Conservation (phyloP, 2,797 vertebrate species). For the Sciurus carolinensis region DNA sequence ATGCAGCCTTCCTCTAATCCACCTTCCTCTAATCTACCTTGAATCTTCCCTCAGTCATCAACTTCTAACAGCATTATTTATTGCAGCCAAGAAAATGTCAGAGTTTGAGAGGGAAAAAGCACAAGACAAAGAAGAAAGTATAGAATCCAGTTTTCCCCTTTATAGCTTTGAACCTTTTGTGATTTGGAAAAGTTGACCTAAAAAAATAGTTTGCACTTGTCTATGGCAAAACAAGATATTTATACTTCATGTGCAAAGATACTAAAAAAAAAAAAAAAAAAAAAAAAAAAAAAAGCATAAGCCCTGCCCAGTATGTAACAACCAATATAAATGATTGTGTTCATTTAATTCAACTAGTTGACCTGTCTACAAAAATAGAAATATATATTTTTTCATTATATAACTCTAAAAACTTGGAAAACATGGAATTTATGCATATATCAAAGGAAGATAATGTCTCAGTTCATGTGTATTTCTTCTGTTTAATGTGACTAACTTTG, state of each 20-base stretch:
- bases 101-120: slow-evolving; percentile 90
- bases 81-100: slow-evolving; percentile 90
- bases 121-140: slow-evolving; percentile 85
- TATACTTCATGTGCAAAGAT: slow-evolving; percentile 95
- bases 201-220: slow-evolving; percentile 98
- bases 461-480: not conserved
- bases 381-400: not conserved
- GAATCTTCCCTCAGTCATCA: not conserved
- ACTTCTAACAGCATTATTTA: slow-evolving; percentile 87
- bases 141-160: slow-evolving; percentile 88
- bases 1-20: no score
- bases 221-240: slow-evolving; percentile 55
- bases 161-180: slow-evolving; percentile 95
- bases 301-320: slow-evolving; percentile 95
- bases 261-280: no score
- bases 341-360: slow-evolving; percentile 94
- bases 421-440: slow-evolving; percentile 25
- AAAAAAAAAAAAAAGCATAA: slow-evolving; percentile 94
- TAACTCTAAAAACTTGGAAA: slow-evolving; percentile 39
- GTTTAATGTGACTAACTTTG: not conserved
- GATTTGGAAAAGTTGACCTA: slow-evolving; percentile 96
- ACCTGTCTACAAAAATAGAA: slow-evolving; percentile 17
- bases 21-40: no score
- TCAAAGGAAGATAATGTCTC: not conserved
- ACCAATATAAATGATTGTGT: slow-evolving; percentile 95